Evolutionary conservation across 1,140 invertebrate genomes (phyloP).

Genomic region (Heterodera carotae): DNA sequence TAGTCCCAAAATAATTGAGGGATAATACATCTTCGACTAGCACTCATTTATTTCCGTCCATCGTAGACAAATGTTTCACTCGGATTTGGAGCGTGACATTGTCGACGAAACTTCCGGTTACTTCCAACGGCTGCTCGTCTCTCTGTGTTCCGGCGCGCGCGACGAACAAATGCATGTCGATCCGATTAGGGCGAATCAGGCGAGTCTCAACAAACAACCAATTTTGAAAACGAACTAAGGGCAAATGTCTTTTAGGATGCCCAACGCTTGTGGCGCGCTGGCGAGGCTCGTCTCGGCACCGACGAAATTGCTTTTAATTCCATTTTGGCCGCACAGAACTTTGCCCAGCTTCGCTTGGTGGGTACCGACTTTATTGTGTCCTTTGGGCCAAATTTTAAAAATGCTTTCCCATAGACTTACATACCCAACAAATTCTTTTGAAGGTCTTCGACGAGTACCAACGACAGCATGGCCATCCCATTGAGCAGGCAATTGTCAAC

Average conservation of each 20-base stretch:
- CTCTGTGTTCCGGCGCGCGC: constrained; percentile 64
- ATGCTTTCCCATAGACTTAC: neutral
- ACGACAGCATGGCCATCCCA: constrained; percentile 74
- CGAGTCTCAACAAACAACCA: neutral
- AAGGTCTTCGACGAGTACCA: constrained; percentile 74
- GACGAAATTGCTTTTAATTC: constrained; percentile 67
- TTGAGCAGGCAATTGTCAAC: constrained; percentile 81
- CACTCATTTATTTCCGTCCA: neutral
- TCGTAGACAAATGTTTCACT: constrained; percentile 77
- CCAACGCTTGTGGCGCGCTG: constrained; percentile 66
- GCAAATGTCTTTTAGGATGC: too few species aligned
- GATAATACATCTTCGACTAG: neutral
- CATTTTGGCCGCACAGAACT: constrained; percentile 63
- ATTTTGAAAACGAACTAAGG: too few species aligned
- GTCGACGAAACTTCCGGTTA: constrained; percentile 88
- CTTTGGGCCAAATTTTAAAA: neutral
- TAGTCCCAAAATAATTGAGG: too few species aligned
- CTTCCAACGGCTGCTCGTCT: constrained; percentile 84
- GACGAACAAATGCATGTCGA: constrained; percentile 60
- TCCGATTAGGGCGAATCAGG: constrained; percentile 56
- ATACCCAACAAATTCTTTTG: neutral
- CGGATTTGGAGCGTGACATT: constrained; percentile 81
- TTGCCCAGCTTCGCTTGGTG: constrained; percentile 75
- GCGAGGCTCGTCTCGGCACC: constrained; percentile 70
- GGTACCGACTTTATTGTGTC: too few species aligned